Percentiles rank a stretch among this genome's conserved stretches.
These are phyloP conservation scores for Tor tambroides DNA, from an alignment of 2,113 vertebrate genomes.

Conservation along the genomic window DNA sequence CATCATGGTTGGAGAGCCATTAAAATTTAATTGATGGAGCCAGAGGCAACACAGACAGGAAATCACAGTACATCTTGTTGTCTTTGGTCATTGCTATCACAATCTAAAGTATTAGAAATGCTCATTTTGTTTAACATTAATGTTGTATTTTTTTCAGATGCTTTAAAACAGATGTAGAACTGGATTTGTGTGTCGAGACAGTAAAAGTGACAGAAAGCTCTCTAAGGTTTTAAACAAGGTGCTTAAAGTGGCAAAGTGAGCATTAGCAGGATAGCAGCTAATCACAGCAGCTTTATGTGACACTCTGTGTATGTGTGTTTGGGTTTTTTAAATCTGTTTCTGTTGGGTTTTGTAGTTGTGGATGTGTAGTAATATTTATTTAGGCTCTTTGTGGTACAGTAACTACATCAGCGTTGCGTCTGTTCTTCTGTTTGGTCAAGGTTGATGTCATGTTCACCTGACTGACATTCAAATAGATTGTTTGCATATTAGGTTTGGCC, in stretches of 20 bases:
- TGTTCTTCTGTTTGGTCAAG: background rate
- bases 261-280: background rate
- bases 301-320: background rate
- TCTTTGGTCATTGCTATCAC: background rate
- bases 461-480: slow-evolving; percentile 57
- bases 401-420: background rate
- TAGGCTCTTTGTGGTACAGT: background rate
- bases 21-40: background rate
- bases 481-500: slow-evolving; percentile 55
- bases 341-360: background rate
- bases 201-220: background rate
- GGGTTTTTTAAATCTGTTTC: background rate
- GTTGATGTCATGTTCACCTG: background rate
- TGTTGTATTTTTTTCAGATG: too few relatives aligned
- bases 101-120: background rate
- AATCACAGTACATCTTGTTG: background rate
- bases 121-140: background rate
- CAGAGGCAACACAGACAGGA: background rate
- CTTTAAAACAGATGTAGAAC: background rate
- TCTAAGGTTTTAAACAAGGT: background rate
- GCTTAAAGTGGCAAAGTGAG: background rate
- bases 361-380: background rate
- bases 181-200: background rate
- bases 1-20: background rate
- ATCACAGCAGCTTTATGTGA: slow-evolving; percentile 43